phyloP scores from a whole-genome alignment of 1,140 invertebrate species.

The Ptiloglossa arizonensis region DNA sequence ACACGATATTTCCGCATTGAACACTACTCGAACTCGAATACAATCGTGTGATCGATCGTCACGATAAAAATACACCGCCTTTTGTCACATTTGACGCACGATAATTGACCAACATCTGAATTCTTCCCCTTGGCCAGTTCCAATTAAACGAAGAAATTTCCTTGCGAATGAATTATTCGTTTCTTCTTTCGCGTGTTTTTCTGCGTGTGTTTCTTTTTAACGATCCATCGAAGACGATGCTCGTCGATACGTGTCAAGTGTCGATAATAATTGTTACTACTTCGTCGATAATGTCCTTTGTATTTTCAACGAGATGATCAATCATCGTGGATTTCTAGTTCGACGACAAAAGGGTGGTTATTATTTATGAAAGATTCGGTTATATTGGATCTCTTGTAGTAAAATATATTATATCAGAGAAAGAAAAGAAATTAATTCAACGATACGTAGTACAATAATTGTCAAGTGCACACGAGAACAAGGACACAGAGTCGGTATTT shows the following conservation, averaged over 20 bases:
- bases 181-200: background rate
- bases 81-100: background rate
- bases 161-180: no score
- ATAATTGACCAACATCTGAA: background rate
- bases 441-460: no score
- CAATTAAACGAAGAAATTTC: conserved; percentile 8
- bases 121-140: background rate
- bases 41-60: background rate
- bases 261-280: background rate
- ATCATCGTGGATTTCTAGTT: background rate
- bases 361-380: no score
- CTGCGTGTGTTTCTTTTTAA: no score
- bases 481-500: background rate
- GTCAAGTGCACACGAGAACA: no score
- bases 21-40: background rate
- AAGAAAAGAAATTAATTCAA: no score
- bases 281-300: background rate
- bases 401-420: no score
- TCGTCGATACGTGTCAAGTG: background rate
- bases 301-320: background rate
- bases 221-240: background rate
- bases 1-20: background rate
- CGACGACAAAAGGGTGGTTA: background rate
- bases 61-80: background rate
- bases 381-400: background rate